Conservation (phyloP, 2,888 invertebrate species). For the Tetragnatha montana region DNA sequence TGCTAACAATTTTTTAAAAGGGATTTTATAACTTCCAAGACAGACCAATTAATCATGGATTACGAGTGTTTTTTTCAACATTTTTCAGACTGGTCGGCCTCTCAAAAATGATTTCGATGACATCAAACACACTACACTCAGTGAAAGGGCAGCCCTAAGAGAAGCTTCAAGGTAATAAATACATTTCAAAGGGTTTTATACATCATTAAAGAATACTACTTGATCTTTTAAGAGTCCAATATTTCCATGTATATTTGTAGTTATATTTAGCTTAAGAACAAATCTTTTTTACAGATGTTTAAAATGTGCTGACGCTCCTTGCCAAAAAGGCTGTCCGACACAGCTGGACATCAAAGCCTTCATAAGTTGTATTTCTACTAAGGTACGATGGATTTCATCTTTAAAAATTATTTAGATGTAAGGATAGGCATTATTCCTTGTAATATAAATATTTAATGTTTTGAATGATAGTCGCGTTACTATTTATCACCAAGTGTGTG, state of each 20-base stretch:
- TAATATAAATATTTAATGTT: too few species aligned
- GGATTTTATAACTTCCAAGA: not conserved
- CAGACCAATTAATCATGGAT: not conserved
- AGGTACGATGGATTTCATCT: conserved; percentile 79
- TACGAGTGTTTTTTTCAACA: not conserved
- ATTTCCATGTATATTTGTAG: too few species aligned
- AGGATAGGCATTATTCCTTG: too few species aligned
- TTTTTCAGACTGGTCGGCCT: conserved; percentile 82
- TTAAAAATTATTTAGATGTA: too few species aligned
- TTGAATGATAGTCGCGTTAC: too few species aligned
- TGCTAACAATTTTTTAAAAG: not conserved
- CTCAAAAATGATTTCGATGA: conserved; percentile 93
- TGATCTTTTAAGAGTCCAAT: too few species aligned
- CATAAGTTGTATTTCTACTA: conserved; percentile 96
- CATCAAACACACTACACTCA: conserved; percentile 96
- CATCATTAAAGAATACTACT: too few species aligned
- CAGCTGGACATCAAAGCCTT: conserved; percentile 97
- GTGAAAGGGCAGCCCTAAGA: conserved; percentile 93
- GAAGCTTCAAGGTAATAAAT: conserved; percentile 83
- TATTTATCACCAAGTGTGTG: too few species aligned
- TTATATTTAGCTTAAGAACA: too few species aligned
- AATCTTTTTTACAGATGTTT: conserved; percentile 81
- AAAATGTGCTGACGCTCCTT: conserved; percentile 96
- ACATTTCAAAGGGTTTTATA: not conserved
- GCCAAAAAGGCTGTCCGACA: conserved; percentile 98